These are phyloP conservation scores for Typhlichthys subterraneus DNA, from an alignment of 2,797 vertebrate genomes.

Conservation along the genomic window DNA sequence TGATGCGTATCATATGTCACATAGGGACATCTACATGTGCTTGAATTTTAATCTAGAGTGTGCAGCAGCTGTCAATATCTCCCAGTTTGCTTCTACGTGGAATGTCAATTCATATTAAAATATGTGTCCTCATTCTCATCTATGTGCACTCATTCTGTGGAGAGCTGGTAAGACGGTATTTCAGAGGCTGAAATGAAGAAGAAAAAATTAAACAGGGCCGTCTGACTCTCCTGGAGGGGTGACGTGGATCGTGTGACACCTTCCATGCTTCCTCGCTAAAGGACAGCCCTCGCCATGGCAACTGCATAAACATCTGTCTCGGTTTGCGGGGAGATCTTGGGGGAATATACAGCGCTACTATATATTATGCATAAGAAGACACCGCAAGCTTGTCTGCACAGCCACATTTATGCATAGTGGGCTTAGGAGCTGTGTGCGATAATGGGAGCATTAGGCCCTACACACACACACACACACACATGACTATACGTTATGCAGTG, in stretches of 20 bases:
- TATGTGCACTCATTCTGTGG: conserved; percentile 23
- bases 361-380: conserved; percentile 51
- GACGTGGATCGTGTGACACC: conserved; percentile 63
- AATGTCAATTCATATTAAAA: conserved; percentile 49
- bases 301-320: conserved; percentile 72
- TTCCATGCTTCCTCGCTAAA: conserved; percentile 57
- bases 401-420: conserved; percentile 2
- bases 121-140: conserved; percentile 50
- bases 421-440: conserved; percentile 18
- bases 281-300: conserved; percentile 69
- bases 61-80: conserved; percentile 50
- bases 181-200: conserved; percentile 27
- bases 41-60: conserved; percentile 72
- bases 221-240: conserved; percentile 54
- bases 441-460: conserved; percentile 12
- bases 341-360: conserved; percentile 47
- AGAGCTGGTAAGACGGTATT: conserved; percentile 30
- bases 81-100: conserved; percentile 48
- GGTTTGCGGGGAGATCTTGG: conserved; percentile 41
- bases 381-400: conserved; percentile 26
- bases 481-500: background rate
- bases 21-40: conserved; percentile 44
- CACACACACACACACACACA: conserved; percentile 2
- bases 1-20: conserved; percentile 40
- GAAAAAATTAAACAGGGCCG: conserved; percentile 14